Evolutionary conservation across 1,140 invertebrate genomes (phyloP), one percentile per base, ranked within the genome.

Genomic region (Archegozetes longisetosus): DNA sequence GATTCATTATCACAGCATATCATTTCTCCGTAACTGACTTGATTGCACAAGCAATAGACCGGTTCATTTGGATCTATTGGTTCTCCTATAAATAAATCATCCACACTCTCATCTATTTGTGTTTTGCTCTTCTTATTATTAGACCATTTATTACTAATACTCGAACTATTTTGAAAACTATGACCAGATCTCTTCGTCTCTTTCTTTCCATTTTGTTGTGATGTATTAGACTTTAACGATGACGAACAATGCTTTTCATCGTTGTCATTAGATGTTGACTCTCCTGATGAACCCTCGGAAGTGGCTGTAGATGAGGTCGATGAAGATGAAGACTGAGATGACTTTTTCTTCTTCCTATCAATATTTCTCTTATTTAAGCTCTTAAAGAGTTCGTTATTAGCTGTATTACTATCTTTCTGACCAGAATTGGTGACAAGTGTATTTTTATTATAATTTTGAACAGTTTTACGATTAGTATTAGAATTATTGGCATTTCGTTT

Each of bases 11-110:
- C 78, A 70, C 78, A 79, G 14, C 71, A 72, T 29, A 79, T 76
- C 78, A 79, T 79, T 65, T 78, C 75, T n/a, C 77, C 77, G 62
- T 60, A 70, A 14, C 74, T 75, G 4, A 78, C 75, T 75, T 80
- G 78, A 64, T 80, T 88, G 74, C 93, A 97, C 0, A 95, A 77
- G 74, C 94, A 98, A 70, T 97, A 98, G 1, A 90, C 92, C 0
- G 93, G 93, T 71, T 98, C 93, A 72, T 97, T 89, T 0, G 92
- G 89, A 74, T 93, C 90, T 61, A 92, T 88, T 0, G 82, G 78
- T 48, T 83, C 75, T 65, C 86, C 82, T 6, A 40, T 40, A 40
- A 40, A 40, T 17, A 40, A 9, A 17, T 40, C 17, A 6, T 40
- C 32, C 6, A 40, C 32, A 17, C 32, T 40, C 17, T 6, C 6